A percentile compares a stretch with the other conserved stretches of the same genome.
Evolutionary conservation across 2,888 invertebrate species (phyloP).

Genomic region (Lamproptera curius): DNA sequence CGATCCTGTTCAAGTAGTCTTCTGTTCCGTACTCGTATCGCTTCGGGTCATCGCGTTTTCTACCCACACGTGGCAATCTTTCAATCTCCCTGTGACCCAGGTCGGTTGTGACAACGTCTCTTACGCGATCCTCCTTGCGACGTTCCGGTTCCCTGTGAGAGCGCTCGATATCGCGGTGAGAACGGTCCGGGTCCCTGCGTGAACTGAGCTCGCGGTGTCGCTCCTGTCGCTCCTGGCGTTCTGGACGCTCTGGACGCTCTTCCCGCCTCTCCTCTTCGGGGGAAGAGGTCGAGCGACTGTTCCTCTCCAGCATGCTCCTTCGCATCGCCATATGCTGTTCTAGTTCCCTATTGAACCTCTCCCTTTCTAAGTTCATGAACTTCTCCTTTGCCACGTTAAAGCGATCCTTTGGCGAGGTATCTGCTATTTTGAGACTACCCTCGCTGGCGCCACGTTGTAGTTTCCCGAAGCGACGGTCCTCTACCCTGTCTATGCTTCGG

Average conservation of each 20-base stretch:
- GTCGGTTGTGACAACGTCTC: slow-evolving; percentile 46
- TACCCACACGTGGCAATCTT: slow-evolving; percentile 63
- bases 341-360: slow-evolving; percentile 78
- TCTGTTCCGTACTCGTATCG: slow-evolving; percentile 67
- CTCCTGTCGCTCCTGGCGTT: too few species aligned
- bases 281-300: slow-evolving; percentile 75
- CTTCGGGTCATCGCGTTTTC: slow-evolving; percentile 64
- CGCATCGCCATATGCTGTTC: slow-evolving; percentile 73
- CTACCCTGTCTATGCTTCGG: slow-evolving; percentile 63
- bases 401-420: slow-evolving; percentile 84
- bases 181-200: slow-evolving; percentile 67
- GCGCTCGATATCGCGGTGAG: slow-evolving; percentile 52
- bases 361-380: slow-evolving; percentile 87
- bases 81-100: slow-evolving; percentile 60
- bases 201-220: slow-evolving; percentile 62
- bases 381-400: slow-evolving; percentile 93
- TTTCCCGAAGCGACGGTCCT: slow-evolving; percentile 67
- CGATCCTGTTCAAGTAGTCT: slow-evolving; percentile 62
- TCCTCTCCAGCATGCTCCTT: slow-evolving; percentile 70
- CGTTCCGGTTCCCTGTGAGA: slow-evolving; percentile 38
- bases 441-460: slow-evolving; percentile 66
- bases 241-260: slow-evolving; percentile 69
- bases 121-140: slow-evolving; percentile 60
- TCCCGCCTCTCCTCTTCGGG: slow-evolving; percentile 73
- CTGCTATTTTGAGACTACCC: slow-evolving; percentile 62